Conservation (phyloP, 2,113 vertebrate species). For the Crotalus viridis region DNA sequence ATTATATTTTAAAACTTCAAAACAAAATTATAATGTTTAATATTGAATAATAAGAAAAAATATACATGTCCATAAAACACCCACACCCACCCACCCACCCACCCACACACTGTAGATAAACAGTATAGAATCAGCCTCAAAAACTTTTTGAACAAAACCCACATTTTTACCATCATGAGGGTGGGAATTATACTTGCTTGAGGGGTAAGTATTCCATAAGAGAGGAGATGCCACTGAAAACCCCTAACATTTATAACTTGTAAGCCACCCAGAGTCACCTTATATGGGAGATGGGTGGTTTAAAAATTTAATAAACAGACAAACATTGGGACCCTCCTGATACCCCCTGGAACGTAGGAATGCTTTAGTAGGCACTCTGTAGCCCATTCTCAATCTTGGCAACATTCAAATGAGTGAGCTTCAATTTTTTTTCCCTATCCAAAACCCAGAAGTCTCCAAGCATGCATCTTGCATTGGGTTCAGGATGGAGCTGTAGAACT, state of each 20-base stretch:
- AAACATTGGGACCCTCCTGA: not conserved
- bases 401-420: not conserved
- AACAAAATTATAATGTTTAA: not conserved
- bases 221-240: not conserved
- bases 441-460: not conserved
- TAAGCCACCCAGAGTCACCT: too few relatives aligned
- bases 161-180: not conserved
- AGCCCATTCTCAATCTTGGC: not conserved
- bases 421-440: not conserved
- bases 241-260: not conserved
- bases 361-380: not conserved
- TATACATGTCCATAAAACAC: not conserved
- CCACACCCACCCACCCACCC: too few relatives aligned
- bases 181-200: not conserved
- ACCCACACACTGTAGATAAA: too few relatives aligned
- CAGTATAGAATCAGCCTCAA: not conserved
- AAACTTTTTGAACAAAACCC: not conserved
- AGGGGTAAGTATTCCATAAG: too few relatives aligned
- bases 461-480: not conserved
- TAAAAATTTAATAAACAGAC: not conserved
- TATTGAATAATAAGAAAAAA: not conserved
- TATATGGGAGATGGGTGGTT: not conserved
- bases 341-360: not conserved
- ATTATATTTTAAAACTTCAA: not conserved
- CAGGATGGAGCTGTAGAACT: not conserved